Conservation (phyloP, 30 jellyfish, hydroid and myxozoan species). For the Hydractinia symbiolongicarpus region DNA sequence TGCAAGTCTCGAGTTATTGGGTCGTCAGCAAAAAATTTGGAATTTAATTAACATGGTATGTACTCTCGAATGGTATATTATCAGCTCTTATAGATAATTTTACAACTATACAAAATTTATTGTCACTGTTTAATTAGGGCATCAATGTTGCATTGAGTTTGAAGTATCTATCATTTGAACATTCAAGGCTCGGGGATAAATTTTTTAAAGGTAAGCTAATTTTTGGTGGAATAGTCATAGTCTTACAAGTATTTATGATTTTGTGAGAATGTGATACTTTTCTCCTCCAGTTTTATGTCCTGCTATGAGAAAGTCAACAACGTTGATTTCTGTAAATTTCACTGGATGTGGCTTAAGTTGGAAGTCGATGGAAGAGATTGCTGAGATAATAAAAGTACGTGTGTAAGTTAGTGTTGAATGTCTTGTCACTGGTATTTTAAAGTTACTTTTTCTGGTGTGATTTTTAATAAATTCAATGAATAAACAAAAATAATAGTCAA, state of each 20-base stretch:
- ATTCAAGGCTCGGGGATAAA: slow-evolving; percentile 57
- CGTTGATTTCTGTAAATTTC: slow-evolving; percentile 39
- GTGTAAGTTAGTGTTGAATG: background rate
- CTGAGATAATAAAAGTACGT: slow-evolving; percentile 57
- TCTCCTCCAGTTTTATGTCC: slow-evolving; percentile 31
- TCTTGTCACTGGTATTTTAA: too few relatives aligned
- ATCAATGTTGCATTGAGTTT: slow-evolving; percentile 1
- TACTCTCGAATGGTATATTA: too few relatives aligned
- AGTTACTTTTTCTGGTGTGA: too few relatives aligned
- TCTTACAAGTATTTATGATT: background rate
- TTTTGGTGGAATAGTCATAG: background rate
- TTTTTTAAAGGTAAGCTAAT: slow-evolving; percentile 43
- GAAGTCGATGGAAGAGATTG: slow-evolving; percentile 54
- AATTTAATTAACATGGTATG: too few relatives aligned
- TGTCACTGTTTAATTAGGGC: background rate
- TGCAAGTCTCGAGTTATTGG: too few relatives aligned
- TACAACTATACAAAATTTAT: background rate
- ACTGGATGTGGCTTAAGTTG: slow-evolving; percentile 70
- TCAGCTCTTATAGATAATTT: too few relatives aligned
- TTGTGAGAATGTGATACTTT: background rate
- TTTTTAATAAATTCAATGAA: too few relatives aligned
- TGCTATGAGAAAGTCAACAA: slow-evolving; percentile 38
- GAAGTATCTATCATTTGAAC: slow-evolving; percentile 57
- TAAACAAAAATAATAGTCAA: too few relatives aligned
- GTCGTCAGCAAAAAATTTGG: too few relatives aligned